Base-by-base conservation (phyloP, 2,888 invertebrate genomes). In the Lepidochrysops patricia region DNA sequence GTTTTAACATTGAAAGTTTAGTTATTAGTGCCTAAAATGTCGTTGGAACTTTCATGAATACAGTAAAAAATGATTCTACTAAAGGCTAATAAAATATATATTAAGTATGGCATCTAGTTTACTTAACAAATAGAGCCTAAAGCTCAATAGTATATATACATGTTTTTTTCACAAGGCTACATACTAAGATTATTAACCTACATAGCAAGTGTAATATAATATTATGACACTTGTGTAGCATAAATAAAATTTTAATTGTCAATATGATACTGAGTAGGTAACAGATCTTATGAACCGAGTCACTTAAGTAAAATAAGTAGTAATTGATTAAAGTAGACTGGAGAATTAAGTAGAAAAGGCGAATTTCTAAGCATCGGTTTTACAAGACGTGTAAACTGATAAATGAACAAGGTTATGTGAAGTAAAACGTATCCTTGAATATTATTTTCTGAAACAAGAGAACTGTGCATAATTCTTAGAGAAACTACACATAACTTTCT, bases 401-500 rank as follows among this genome's bases (percentile, higher is more conserved):
- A 9, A 6, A 19, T 15, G 37, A 43, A 19, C 1, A 19, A 19
- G 19, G 7, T 19, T 19, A 2, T 19, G 43, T 19, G 1, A 19
- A 37, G 15, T 15, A 15, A 6, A n/a, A 7, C 15, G 1, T 15
- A 37, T 15, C 37, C 7, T 37, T 37, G 7, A 37, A 37, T 37
- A 2, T 9, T 7, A 37, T 37, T 15, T 37, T 37, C 6, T n/a
- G n/a, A n/a, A n/a, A n/a, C 37, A 15, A 15, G 7, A 49, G 5
- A 26, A 50, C n/a, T 15, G 4, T 25, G 23, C 5, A 48, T 50
- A 26, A n/a, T 2, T 43, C 2, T n/a, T 29, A 15, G n/a, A 49
- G 23, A 7, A 4, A 49, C 84, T 80, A 95, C 48, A 95, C 95
- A 76, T 94, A 95, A 75, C 95, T 95, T 78, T 95, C 95, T 75